Percentiles rank a stretch among this genome's conserved stretches.
These are phyloP conservation scores for Strigamia transsilvanica DNA, from an alignment of 2,888 invertebrate species.

Conservation along the genomic window DNA sequence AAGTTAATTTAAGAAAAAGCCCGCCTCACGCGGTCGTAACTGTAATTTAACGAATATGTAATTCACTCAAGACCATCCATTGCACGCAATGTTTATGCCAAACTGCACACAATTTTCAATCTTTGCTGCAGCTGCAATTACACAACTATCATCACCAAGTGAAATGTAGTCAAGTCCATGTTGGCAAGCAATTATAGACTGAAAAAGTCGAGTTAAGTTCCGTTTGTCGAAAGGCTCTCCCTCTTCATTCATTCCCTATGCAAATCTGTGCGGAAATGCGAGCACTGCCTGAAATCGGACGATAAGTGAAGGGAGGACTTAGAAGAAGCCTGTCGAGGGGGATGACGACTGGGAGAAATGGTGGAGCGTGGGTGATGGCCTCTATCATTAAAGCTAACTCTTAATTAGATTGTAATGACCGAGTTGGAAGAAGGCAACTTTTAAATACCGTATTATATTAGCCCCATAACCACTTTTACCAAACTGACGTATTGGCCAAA, in stretches of 20 bases:
- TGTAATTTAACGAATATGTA: not conserved
- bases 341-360: conserved; percentile 28
- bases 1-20: not conserved
- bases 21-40: not conserved
- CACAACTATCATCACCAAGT: conserved; percentile 14
- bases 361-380: conserved; percentile 31
- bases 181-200: conserved; percentile 44
- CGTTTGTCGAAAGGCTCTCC: conserved; percentile 39
- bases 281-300: conserved; percentile 44
- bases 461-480: conserved; percentile 17
- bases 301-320: conserved; percentile 41
- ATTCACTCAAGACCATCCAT: conserved; percentile 3
- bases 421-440: conserved; percentile 39
- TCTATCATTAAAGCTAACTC: conserved; percentile 39
- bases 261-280: conserved; percentile 44
- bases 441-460: conserved; percentile 37
- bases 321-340: conserved; percentile 38
- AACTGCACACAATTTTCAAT: conserved; percentile 12
- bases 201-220: conserved; percentile 36
- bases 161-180: conserved; percentile 41
- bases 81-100: conserved; percentile 42
- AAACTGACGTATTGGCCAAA: conserved; percentile 33
- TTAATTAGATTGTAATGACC: conserved; percentile 42
- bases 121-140: conserved; percentile 14
- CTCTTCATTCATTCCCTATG: conserved; percentile 44